phyloP scores from a whole-genome alignment of 2,888 invertebrate genomes.

The Cheilosia vernalis region DNA sequence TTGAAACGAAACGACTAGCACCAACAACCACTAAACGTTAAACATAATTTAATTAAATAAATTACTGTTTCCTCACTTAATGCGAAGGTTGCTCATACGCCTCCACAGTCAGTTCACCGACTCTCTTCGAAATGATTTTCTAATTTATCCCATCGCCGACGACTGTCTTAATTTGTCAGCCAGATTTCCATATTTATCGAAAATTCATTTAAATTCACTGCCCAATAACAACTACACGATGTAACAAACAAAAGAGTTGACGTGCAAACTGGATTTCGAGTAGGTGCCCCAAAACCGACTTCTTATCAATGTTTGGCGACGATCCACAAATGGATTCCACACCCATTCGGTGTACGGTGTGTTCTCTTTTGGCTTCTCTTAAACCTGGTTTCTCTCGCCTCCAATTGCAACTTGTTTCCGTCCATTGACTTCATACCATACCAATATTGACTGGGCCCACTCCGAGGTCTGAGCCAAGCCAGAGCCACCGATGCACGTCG shows the following conservation, averaged over 20 bases:
- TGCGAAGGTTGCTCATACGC: conserved; percentile 64
- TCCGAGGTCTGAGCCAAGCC: background rate
- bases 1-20: conserved; percentile 11
- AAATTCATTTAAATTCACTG: conserved; percentile 49
- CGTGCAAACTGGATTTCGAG: conserved; percentile 27
- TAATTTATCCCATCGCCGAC: conserved; percentile 30
- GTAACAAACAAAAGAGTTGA: conserved; percentile 53
- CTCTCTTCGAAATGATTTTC: conserved; percentile 17
- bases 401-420: conserved; percentile 60
- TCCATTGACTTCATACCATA: conserved; percentile 60
- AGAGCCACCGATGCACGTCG: conserved; percentile 58
- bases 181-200: conserved; percentile 38
- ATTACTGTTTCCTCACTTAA: conserved; percentile 33
- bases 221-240: conserved; percentile 7
- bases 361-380: conserved; percentile 45
- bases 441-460: background rate
- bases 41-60: conserved; percentile 37
- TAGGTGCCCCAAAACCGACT: background rate
- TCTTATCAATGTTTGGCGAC: conserved; percentile 41
- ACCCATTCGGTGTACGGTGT: background rate
- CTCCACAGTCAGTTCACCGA: conserved; percentile 41
- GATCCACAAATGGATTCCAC: conserved; percentile 45
- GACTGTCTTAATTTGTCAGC: conserved; percentile 19
- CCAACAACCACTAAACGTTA: conserved; percentile 4
- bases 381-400: conserved; percentile 40